Evolutionary conservation across 2,797 vertebrate genomes (phyloP).

Genomic region (Chaunax sp.): DNA sequence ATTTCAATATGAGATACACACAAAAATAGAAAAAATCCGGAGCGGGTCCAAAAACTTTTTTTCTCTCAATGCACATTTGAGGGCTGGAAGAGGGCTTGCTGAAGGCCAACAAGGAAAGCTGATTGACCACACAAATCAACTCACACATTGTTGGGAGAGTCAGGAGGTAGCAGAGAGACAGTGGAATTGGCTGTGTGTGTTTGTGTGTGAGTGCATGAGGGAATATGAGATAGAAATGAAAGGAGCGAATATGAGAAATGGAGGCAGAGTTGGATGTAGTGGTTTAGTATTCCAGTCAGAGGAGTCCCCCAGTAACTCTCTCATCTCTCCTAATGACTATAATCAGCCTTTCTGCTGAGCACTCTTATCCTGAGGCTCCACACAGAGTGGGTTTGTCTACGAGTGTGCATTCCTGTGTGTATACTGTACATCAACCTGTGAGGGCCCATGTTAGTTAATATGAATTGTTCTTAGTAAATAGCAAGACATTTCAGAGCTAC

Average conservation of each 20-base stretch:
- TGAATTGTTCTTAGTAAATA: conserved; percentile 40
- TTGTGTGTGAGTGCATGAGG: no score
- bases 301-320: conserved; percentile 25
- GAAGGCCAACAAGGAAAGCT: conserved; percentile 51
- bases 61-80: conserved; percentile 36
- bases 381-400: conserved; percentile 20
- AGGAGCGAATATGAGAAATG: no score
- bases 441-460: conserved; percentile 20
- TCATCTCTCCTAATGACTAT: conserved; percentile 61
- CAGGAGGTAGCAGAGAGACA: conserved; percentile 53
- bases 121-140: conserved; percentile 65
- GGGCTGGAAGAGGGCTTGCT: conserved; percentile 33
- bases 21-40: no score
- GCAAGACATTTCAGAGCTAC: conserved; percentile 2
- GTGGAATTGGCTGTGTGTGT: conserved; percentile 27
- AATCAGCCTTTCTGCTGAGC: conserved; percentile 49
- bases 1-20: no score
- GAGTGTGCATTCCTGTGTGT: conserved; percentile 7
- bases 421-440: conserved; percentile 22
- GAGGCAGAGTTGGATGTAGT: conserved; percentile 33
- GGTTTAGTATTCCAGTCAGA: conserved; percentile 48
- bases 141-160: conserved; percentile 56
- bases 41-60: no score
- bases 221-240: not conserved
- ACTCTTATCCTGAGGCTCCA: conserved; percentile 52